Conservation (phyloP, 2,888 invertebrate species). For the Coenonympha arcania region DNA sequence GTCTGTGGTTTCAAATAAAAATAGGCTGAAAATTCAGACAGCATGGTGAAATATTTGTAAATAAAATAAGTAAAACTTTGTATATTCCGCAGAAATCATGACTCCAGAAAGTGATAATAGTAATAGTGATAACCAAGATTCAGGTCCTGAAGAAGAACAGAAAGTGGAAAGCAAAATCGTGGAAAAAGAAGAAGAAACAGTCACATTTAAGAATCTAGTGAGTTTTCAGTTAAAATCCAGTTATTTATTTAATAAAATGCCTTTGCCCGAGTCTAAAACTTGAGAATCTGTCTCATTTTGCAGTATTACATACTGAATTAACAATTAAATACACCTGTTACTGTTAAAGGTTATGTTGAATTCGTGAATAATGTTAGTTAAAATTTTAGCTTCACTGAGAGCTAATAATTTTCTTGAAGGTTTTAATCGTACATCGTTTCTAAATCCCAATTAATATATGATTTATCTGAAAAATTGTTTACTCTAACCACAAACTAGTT, state of each 20-base stretch:
- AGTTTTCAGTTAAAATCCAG: conserved; percentile 8
- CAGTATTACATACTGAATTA: neutral
- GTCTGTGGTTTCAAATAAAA: too few relatives aligned
- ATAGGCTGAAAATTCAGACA: neutral
- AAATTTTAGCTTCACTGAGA: neutral
- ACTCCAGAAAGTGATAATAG: conserved; percentile 47
- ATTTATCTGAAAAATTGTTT: too few relatives aligned
- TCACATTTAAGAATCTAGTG: conserved; percentile 69
- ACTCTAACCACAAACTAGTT: too few relatives aligned
- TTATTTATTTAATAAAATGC: neutral
- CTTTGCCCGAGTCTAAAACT: neutral
- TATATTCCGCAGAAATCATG: conserved; percentile 34
- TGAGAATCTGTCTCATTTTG: neutral
- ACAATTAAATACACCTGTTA: neutral
- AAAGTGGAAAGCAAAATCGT: conserved; percentile 31
- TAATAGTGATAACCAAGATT: conserved; percentile 32
- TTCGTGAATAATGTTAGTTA: too few relatives aligned
- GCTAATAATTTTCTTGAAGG: too few relatives aligned
- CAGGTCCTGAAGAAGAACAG: conserved; percentile 37
- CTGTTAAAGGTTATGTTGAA: conserved; percentile 1
- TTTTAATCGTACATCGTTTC: too few relatives aligned
- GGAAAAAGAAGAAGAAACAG: conserved; percentile 45
- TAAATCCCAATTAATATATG: too few relatives aligned
- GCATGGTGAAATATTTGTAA: neutral
- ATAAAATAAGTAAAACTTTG: neutral